phyloP scores from a whole-genome alignment of 1,140 invertebrate species.

The Rhysida immarginata region DNA sequence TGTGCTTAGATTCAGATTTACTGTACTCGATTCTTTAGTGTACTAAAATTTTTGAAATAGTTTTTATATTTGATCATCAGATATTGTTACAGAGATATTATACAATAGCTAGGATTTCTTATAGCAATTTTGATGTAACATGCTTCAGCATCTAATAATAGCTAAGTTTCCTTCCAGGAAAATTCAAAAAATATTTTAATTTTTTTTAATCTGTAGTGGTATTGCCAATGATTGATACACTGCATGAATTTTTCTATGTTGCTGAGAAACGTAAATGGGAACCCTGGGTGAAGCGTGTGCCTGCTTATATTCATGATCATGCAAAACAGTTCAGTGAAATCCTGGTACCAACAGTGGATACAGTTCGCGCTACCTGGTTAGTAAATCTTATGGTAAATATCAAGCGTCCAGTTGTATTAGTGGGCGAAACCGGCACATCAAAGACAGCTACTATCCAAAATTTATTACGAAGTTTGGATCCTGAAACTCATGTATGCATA shows the following conservation, averaged over 20 bases:
- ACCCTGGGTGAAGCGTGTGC: constrained; percentile 65
- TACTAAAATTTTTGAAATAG: no score
- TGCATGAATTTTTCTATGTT: constrained; percentile 72
- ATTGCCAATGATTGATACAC: constrained; percentile 34
- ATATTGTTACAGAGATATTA: no score
- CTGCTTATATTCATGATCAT: constrained; percentile 53
- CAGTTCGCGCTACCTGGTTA: constrained; percentile 57
- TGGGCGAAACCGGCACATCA: constrained; percentile 77
- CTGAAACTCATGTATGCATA: constrained; percentile 45
- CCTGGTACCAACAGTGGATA: constrained; percentile 76
- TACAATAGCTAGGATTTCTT: no score
- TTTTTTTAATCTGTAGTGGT: neutral
- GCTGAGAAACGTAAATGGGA: constrained; percentile 52
- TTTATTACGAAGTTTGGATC: constrained; percentile 53
- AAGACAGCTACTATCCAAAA: constrained; percentile 75
- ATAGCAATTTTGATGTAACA: constrained; percentile 1
- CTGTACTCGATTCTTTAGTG: no score
- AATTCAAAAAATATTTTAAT: constrained; percentile 23
- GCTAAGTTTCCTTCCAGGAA: constrained; percentile 35
- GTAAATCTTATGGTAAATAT: constrained; percentile 53
- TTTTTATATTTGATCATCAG: no score
- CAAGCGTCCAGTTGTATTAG: constrained; percentile 58
- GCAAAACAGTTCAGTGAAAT: constrained; percentile 58
- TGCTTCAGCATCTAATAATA: no score
- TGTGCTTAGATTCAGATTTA: no score